These are phyloP conservation scores for Nomada lathburiana DNA, from an alignment of 2,888 invertebrate genomes.

Conservation along the genomic window DNA sequence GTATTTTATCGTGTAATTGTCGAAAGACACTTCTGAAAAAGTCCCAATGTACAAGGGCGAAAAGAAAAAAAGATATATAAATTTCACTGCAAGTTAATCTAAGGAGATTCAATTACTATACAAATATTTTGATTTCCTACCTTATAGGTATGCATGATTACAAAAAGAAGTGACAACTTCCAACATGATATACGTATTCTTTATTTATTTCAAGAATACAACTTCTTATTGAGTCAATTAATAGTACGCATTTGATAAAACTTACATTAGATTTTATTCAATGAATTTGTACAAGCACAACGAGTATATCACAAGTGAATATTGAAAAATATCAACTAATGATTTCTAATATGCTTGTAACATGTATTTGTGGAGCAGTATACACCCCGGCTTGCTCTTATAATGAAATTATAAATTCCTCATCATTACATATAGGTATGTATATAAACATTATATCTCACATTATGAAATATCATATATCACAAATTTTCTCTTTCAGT, in stretches of 20 bases:
- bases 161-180: background rate
- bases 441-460: conserved; percentile 34
- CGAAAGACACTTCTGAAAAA: background rate
- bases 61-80: background rate
- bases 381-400: conserved; percentile 31
- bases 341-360: conserved; percentile 69
- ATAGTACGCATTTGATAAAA: background rate
- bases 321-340: conserved; percentile 2
- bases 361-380: conserved; percentile 43
- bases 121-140: background rate
- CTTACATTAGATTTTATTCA: background rate
- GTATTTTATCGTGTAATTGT: background rate
- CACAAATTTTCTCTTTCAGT: conserved; percentile 59
- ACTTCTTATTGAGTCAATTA: background rate
- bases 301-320: background rate
- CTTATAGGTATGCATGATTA: background rate
- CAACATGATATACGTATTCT: background rate
- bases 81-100: background rate
- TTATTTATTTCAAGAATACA: background rate
- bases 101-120: background rate
- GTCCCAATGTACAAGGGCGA: background rate
- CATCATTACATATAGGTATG: conserved; percentile 43
- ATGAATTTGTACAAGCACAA: background rate
- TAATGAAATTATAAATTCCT: conserved; percentile 45
- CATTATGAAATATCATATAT: conserved; percentile 62